phyloP scores from a whole-genome alignment of 2,797 vertebrate species.

The Diceros bicornis region DNA sequence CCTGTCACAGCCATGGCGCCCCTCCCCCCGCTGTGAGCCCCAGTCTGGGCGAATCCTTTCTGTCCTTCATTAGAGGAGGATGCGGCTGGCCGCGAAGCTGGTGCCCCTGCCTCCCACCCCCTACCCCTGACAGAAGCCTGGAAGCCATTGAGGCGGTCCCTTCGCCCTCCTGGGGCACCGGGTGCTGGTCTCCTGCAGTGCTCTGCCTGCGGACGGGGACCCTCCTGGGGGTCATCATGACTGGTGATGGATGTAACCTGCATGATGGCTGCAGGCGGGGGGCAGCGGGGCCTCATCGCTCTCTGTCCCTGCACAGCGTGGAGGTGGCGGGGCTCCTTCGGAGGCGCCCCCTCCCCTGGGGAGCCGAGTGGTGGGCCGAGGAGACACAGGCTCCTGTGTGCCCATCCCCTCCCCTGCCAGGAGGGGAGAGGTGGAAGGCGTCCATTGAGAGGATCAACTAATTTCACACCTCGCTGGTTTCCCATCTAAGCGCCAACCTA shows the following conservation, averaged over 20 bases:
- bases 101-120: fast-evolving
- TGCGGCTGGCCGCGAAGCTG: fast-evolving
- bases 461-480: not conserved
- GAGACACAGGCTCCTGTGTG: not conserved
- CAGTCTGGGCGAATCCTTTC: fast-evolving
- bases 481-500: not conserved
- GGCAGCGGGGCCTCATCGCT: not conserved
- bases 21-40: not conserved
- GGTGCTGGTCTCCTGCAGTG: not conserved
- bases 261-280: not conserved
- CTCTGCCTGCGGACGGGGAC: not conserved
- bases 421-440: not conserved
- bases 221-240: too few species aligned
- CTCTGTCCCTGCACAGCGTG: not conserved
- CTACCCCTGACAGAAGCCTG: not conserved
- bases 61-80: not conserved
- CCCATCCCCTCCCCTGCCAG: fast-evolving
- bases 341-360: not conserved
- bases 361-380: not conserved
- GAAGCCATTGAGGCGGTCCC: not conserved
- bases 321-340: not conserved
- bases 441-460: fast-evolving
- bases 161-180: fast-evolving
- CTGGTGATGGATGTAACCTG: too few species aligned
- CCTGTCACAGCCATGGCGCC: not conserved